Percentiles rank a stretch among this genome's conserved stretches.
phyloP scores from a whole-genome alignment of 2,797 vertebrate genomes.

The Mareca penelope region DNA sequence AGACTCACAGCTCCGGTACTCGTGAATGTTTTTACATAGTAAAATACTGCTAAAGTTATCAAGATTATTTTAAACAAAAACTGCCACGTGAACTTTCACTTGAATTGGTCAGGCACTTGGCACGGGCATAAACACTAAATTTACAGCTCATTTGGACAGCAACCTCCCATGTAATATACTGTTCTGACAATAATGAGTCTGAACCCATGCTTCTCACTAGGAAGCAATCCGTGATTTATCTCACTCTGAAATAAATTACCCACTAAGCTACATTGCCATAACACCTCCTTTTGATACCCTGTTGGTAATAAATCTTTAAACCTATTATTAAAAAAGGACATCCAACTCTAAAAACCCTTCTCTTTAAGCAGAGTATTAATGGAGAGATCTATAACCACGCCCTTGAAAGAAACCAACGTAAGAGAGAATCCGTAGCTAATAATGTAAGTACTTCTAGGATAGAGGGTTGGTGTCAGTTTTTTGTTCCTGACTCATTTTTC shows the following conservation, averaged over 20 bases:
- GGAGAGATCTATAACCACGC: slow-evolving; percentile 9
- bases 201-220: neutral
- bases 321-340: neutral
- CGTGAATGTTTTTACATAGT: neutral
- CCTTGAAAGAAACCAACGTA: neutral
- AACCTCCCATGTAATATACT: neutral
- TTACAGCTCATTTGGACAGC: neutral
- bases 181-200: slow-evolving; percentile 4
- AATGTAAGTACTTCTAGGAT: neutral
- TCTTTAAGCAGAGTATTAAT: slow-evolving; percentile 17
- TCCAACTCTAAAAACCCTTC: neutral
- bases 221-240: neutral
- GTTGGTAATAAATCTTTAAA: slow-evolving; percentile 24
- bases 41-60: neutral
- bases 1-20: neutral
- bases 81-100: neutral
- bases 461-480: neutral
- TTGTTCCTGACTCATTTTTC: slow-evolving; percentile 15
- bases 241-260: slow-evolving; percentile 23
- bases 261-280: neutral
- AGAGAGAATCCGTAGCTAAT: neutral
- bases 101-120: neutral
- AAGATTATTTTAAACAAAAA: neutral
- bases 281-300: neutral
- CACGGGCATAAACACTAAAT: neutral